phyloP scores from a whole-genome alignment of 92 coral and sea anemone species.

The Chrysogorgia sp. region DNA sequence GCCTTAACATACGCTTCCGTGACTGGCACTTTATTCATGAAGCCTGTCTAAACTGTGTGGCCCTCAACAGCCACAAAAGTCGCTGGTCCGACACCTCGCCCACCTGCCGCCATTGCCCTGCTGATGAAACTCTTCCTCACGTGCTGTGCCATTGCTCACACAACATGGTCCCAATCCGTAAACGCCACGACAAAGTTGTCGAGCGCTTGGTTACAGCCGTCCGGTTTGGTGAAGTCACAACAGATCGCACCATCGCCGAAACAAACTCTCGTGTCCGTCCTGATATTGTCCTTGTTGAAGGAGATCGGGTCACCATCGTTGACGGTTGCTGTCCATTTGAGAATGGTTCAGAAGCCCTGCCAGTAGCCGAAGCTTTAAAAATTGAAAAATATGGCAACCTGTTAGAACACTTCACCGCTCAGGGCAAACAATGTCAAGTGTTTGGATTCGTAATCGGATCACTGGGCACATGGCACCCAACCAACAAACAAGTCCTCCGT shows the following conservation, averaged over 20 bases:
- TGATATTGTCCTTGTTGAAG: conserved; percentile 15
- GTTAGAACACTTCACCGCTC: neutral
- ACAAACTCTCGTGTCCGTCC: conserved; percentile 14
- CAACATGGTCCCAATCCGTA: conserved; percentile 12
- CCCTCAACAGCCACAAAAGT: conserved; percentile 52
- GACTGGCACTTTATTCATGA: conserved; percentile 55
- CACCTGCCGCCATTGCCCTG: conserved; percentile 18
- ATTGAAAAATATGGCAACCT: neutral
- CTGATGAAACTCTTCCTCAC: conserved; percentile 35
- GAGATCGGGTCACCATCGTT: conserved; percentile 14
- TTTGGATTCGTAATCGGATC: conserved; percentile 4
- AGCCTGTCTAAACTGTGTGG: conserved; percentile 38
- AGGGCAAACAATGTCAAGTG: neutral
- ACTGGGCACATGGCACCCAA: neutral
- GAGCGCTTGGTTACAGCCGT: conserved; percentile 34
- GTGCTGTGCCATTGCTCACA: conserved; percentile 34
- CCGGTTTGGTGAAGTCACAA: conserved; percentile 6
- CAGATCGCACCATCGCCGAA: conserved; percentile 4
- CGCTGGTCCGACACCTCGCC: conserved; percentile 9
- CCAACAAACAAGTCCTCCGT: neutral
- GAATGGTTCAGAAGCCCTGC: conserved; percentile 13
- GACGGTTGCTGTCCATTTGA: conserved; percentile 39
- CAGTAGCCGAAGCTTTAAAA: neutral
- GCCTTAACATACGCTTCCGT: conserved; percentile 26
- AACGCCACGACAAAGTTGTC: conserved; percentile 33